phyloP scores from a whole-genome alignment of 2,113 vertebrate species.

The Megaptera novaeangliae region DNA sequence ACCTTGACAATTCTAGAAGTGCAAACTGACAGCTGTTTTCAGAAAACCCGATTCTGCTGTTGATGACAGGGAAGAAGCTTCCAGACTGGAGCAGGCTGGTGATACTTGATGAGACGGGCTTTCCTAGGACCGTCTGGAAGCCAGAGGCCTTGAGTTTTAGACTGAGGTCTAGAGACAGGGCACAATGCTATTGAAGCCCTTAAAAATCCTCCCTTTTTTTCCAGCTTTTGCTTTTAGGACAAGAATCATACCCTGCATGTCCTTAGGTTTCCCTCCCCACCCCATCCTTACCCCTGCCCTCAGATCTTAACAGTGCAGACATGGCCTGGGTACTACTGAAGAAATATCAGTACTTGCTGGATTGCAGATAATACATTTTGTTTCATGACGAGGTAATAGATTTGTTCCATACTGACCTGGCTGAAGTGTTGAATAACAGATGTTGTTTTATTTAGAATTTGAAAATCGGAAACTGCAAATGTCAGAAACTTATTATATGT shows the following conservation, averaged over 20 bases:
- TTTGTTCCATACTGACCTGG: background rate
- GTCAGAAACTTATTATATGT: background rate
- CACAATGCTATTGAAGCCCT: background rate
- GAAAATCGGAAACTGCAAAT: background rate
- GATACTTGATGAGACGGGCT: background rate
- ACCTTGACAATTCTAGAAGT: background rate
- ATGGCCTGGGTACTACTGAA: background rate
- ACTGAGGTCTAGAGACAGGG: background rate
- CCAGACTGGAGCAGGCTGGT: background rate
- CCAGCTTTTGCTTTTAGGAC: background rate
- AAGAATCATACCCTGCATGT: background rate
- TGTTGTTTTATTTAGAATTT: background rate
- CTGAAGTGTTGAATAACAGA: background rate
- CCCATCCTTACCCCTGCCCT: background rate
- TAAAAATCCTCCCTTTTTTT: background rate
- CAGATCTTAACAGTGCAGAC: background rate
- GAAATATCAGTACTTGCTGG: background rate
- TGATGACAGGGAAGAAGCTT: background rate
- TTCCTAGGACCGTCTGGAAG: background rate
- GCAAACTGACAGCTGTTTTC: conserved; percentile 3
- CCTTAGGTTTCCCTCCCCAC: background rate
- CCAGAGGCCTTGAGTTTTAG: background rate
- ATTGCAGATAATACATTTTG: background rate
- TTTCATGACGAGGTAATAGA: background rate
- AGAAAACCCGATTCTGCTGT: background rate